Evolutionary conservation across 1,140 invertebrate genomes (phyloP).

Genomic region (Doryteuthis pealeii): DNA sequence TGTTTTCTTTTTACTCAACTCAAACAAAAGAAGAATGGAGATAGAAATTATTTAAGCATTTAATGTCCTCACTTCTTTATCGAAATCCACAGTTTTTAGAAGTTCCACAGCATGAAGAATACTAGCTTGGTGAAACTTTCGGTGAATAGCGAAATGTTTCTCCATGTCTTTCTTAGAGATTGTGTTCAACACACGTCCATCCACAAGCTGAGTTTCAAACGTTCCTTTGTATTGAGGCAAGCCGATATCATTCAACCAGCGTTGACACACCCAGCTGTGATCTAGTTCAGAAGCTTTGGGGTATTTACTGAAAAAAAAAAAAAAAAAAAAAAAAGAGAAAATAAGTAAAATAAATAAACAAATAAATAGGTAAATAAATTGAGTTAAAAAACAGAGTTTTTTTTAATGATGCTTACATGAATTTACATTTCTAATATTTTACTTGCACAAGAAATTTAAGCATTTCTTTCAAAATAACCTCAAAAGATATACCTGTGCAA

Average conservation of each 20-base stretch:
- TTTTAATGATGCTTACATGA: not conserved
- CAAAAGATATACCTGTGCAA: no score
- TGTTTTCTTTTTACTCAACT: no score
- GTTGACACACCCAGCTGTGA: conserved; percentile 88
- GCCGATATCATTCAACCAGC: conserved; percentile 88
- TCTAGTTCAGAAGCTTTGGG: conserved; percentile 82
- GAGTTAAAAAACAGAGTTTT: not conserved
- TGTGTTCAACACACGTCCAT: conserved; percentile 87
- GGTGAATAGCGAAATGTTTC: conserved; percentile 81
- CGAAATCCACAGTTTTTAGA: conserved; percentile 86
- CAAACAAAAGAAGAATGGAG: no score
- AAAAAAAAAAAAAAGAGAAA: not conserved
- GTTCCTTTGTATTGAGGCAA: conserved; percentile 84
- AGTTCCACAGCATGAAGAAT: conserved; percentile 91
- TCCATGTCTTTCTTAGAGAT: conserved; percentile 91
- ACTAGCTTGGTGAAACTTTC: conserved; percentile 91
- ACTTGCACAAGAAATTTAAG: no score
- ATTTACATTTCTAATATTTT: no score
- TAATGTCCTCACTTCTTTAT: conserved; percentile 76
- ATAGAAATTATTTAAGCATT: no score
- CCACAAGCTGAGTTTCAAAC: conserved; percentile 86
- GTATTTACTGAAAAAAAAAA: conserved; percentile 70
- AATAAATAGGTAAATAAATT: no score
- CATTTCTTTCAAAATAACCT: no score
- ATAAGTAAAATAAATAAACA: not conserved